Evolutionary conservation across 1,140 invertebrate species (phyloP).

Genomic region (Nixonia krombeini): DNA sequence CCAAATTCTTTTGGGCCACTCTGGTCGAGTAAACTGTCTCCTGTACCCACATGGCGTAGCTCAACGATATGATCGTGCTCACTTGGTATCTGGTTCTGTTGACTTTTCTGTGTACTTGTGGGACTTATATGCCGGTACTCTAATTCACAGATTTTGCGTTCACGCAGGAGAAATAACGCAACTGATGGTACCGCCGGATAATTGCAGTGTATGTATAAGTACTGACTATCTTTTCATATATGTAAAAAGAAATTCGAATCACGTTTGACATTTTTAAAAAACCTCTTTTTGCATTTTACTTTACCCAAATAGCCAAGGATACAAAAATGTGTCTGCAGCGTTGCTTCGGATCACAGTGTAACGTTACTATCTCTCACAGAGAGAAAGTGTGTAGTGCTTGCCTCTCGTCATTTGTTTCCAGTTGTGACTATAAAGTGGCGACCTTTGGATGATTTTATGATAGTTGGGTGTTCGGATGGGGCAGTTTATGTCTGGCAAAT

Average conservation of each 20-base stretch:
- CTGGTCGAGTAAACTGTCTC: constrained; percentile 94
- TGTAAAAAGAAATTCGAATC: no score
- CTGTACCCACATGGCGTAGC: constrained; percentile 95
- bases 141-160: constrained; percentile 96
- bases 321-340: constrained; percentile 95
- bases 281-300: constrained; percentile 30
- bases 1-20: constrained; percentile 91
- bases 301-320: constrained; percentile 82
- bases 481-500: constrained; percentile 99
- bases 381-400: constrained; percentile 94
- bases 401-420: constrained; percentile 96
- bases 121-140: constrained; percentile 92
- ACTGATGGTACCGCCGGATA: constrained; percentile 91
- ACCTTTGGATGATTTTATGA: constrained; percentile 97
- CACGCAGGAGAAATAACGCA: constrained; percentile 95
- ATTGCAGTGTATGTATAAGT: constrained; percentile 83
- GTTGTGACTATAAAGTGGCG: constrained; percentile 97
- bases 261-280: constrained; percentile 21
- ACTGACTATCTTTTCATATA: no score
- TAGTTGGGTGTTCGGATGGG: constrained; percentile 97
- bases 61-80: constrained; percentile 91
- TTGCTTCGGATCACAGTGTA: constrained; percentile 98
- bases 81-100: constrained; percentile 95
- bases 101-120: constrained; percentile 98
- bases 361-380: constrained; percentile 94